Conservation (phyloP, 1,140 invertebrate species). For the silkworm (Bombyx mori) region DNA sequence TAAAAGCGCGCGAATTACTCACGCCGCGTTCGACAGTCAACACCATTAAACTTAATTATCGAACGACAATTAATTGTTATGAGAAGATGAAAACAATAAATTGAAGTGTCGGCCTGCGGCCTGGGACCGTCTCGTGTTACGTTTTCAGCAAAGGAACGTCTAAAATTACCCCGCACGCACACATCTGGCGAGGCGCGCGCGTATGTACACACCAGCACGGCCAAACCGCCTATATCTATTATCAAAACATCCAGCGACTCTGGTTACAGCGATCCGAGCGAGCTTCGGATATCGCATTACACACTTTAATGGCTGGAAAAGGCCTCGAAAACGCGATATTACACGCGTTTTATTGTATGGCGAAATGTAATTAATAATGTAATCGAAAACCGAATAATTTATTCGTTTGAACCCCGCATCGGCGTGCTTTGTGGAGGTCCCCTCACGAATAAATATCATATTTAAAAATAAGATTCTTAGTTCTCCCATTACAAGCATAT, state of each 20-base stretch:
- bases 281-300: conserved; percentile 67
- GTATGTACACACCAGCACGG: conserved; percentile 51
- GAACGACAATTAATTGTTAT: conserved; percentile 31
- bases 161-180: conserved; percentile 68
- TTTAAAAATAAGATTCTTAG: conserved; percentile 65
- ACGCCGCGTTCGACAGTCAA: conserved; percentile 22
- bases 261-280: conserved; percentile 68
- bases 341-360: conserved; percentile 69
- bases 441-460: conserved; percentile 49
- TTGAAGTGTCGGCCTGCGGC: conserved; percentile 62
- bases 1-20: conserved; percentile 48
- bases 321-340: conserved; percentile 71
- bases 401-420: conserved; percentile 42
- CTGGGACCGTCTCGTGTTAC: conserved; percentile 64
- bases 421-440: conserved; percentile 35
- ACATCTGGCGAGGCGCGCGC: conserved; percentile 23
- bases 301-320: conserved; percentile 71
- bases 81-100: conserved; percentile 69
- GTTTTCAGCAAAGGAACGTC: conserved; percentile 70
- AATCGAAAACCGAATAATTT: conserved; percentile 63
- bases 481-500: conserved; percentile 43
- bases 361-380: conserved; percentile 69
- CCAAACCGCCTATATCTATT: conserved; percentile 63
- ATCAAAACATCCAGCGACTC: conserved; percentile 69
- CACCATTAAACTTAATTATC: conserved; percentile 21